Conservation (phyloP, 2,113 vertebrate species). For the Crocuta crocuta region DNA sequence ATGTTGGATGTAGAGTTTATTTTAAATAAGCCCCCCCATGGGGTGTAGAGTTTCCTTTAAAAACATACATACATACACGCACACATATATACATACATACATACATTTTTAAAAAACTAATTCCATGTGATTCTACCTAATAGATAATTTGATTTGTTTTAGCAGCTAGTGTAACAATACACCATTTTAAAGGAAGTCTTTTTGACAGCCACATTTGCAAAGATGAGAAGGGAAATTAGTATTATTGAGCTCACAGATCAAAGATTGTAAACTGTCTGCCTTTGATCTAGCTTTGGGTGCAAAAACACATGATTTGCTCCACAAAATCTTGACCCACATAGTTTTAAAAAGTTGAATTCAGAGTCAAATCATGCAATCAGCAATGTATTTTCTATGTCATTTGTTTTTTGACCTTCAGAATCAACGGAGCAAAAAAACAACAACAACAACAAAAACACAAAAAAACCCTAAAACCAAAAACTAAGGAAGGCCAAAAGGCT, state of each 20-base stretch:
- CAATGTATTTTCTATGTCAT: not conserved
- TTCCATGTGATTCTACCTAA: not conserved
- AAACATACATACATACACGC: too few relatives aligned
- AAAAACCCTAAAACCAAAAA: not conserved
- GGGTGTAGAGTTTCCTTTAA: too few relatives aligned
- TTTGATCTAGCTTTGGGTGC: not conserved
- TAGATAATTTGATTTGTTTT: constrained; percentile 13
- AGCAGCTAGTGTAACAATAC: not conserved
- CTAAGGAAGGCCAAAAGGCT: not conserved
- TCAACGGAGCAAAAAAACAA: not conserved
- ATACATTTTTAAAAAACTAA: not conserved
- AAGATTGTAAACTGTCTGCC: not conserved
- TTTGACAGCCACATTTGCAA: not conserved
- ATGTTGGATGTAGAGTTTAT: too few relatives aligned
- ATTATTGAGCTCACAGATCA: not conserved
- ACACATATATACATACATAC: too few relatives aligned
- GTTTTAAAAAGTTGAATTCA: constrained; percentile 7
- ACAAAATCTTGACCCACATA: not conserved
- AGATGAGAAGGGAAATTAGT: not conserved
- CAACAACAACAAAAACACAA: not conserved
- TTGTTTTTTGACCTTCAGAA: not conserved
- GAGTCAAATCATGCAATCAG: not conserved
- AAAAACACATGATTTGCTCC: constrained; percentile 5
- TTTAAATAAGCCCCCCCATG: too few relatives aligned
- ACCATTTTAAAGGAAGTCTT: not conserved